Evolutionary conservation across 2,888 invertebrate species (phyloP).

Genomic region (Diarsia brunnea): DNA sequence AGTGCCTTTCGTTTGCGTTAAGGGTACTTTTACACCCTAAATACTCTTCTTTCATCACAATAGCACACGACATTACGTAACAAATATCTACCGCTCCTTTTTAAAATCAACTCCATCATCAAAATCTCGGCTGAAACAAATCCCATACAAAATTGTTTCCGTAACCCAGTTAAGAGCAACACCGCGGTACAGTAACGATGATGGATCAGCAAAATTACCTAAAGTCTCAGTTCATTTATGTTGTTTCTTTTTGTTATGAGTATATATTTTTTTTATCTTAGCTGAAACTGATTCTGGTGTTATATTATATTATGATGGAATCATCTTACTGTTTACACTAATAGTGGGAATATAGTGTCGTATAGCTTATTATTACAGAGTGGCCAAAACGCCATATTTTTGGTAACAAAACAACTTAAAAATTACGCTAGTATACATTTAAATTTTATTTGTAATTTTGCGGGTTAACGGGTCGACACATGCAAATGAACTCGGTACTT

Average conservation of each 20-base stretch:
- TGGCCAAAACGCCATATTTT: too few relatives aligned
- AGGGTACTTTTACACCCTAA: too few relatives aligned
- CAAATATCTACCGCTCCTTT: slow-evolving; percentile 14
- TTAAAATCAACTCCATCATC: slow-evolving; percentile 50
- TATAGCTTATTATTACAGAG: too few relatives aligned
- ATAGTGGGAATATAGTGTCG: too few relatives aligned
- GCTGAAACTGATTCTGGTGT: slow-evolving; percentile 15
- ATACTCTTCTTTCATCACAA: neutral
- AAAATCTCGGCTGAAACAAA: slow-evolving; percentile 56
- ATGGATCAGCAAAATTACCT: slow-evolving; percentile 64
- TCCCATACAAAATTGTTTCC: slow-evolving; percentile 52
- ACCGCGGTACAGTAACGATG: slow-evolving; percentile 63
- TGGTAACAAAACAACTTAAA: too few relatives aligned
- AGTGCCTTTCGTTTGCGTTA: too few relatives aligned
- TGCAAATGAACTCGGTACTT: too few relatives aligned
- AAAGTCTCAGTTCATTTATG: slow-evolving; percentile 54
- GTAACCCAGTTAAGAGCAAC: slow-evolving; percentile 60
- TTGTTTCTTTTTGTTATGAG: slow-evolving; percentile 35
- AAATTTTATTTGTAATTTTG: too few relatives aligned
- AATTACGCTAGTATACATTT: too few relatives aligned
- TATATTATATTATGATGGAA: neutral
- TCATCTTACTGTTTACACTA: too few relatives aligned
- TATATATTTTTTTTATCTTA: slow-evolving; percentile 43
- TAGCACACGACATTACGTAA: neutral
- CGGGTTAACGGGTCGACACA: too few relatives aligned